These are phyloP conservation scores for Aphis gossypii DNA, from an alignment of 1,140 invertebrate genomes.

Conservation along the genomic window DNA sequence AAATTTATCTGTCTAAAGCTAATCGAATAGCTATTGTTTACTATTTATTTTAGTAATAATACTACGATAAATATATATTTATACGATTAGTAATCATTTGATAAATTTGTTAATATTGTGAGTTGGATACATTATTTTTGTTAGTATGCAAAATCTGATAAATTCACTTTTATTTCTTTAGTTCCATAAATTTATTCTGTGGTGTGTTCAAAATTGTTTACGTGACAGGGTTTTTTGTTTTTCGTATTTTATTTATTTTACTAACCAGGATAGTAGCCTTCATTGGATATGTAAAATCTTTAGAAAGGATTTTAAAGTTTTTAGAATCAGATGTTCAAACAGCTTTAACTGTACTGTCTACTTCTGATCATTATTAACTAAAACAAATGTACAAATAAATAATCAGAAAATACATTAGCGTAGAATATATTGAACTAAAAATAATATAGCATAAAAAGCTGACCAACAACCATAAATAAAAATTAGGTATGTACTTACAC, in stretches of 20 bases:
- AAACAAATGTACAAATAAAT: not conserved
- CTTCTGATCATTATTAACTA: not conserved
- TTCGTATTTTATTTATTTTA: not conserved
- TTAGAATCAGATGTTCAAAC: not conserved
- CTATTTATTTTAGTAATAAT: not conserved
- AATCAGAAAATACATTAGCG: not conserved
- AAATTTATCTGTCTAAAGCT: not conserved
- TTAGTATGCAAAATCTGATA: not conserved
- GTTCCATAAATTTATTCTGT: not conserved
- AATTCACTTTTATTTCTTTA: conserved; percentile 12
- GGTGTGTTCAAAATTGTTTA: not conserved
- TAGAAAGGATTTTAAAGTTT: not conserved
- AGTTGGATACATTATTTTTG: not conserved
- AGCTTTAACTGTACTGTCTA: not conserved
- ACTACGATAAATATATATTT: no score
- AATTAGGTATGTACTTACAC: not conserved
- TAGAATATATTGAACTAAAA: not conserved
- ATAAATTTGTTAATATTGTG: not conserved
- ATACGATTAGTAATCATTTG: not conserved
- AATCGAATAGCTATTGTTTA: not conserved
- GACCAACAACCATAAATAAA: not conserved
- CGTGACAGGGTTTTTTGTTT: not conserved
- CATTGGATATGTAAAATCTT: not conserved
- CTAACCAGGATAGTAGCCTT: no score
- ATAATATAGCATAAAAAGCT: not conserved